A percentile compares a stretch with the other conserved stretches of the same genome.
These are phyloP conservation scores for Lethenteron reissneri DNA, from an alignment of 2,113 vertebrate species.

Conservation along the genomic window DNA sequence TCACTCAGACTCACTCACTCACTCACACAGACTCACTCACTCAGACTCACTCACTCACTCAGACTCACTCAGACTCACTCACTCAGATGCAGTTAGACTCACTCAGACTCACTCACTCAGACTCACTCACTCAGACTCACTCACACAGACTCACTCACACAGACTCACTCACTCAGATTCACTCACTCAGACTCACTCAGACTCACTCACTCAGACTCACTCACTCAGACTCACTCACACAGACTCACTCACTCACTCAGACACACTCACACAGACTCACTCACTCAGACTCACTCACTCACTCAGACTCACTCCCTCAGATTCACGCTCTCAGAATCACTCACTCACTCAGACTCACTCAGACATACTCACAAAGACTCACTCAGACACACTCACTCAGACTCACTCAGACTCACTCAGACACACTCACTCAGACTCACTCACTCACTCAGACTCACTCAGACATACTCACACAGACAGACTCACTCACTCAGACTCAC, in stretches of 20 bases:
- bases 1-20: no score
- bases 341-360: not conserved
- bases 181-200: not conserved
- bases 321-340: no score
- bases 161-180: not conserved
- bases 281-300: not conserved
- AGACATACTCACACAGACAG: not conserved
- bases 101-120: no score
- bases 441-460: not conserved
- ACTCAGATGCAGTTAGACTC: not conserved
- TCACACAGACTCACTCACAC: not conserved
- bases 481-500: not conserved
- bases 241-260: not conserved
- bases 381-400: not conserved
- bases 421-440: constrained; percentile 3
- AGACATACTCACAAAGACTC: not conserved
- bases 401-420: not conserved
- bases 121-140: not conserved
- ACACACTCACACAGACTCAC: not conserved
- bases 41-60: not conserved
- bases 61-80: not conserved
- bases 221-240: not conserved
- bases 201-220: not conserved
- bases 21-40: not conserved
- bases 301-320: not conserved